These are phyloP conservation scores for Meleagris gallopavo DNA, from an alignment of 2,113 vertebrate genomes.

Conservation along the genomic window DNA sequence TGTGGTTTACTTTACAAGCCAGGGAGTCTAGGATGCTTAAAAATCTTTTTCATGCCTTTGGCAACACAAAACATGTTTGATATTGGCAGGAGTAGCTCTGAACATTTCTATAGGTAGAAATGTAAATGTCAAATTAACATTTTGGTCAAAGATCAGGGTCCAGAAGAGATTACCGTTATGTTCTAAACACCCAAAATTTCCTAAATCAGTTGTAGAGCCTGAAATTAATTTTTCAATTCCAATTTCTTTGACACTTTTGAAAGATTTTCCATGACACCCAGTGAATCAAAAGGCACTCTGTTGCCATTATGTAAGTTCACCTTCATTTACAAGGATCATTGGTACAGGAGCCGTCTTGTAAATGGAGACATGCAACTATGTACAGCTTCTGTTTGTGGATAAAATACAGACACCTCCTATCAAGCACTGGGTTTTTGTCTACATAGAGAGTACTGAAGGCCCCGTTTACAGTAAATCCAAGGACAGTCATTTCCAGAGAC, in stretches of 20 bases:
- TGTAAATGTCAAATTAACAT: neutral
- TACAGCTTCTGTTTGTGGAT: neutral
- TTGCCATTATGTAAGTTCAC: neutral
- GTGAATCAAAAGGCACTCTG: neutral
- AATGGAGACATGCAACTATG: neutral
- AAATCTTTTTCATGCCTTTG: neutral
- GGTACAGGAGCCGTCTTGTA: neutral
- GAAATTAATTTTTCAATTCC: neutral
- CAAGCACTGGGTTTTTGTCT: neutral
- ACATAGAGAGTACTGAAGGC: neutral
- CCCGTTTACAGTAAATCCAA: neutral
- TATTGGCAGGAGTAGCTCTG: neutral
- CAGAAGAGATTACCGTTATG: neutral
- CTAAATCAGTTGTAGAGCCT: neutral
- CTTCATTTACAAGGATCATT: neutral
- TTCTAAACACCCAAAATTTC: neutral
- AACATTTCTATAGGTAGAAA: neutral
- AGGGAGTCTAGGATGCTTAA: neutral
- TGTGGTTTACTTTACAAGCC: neutral
- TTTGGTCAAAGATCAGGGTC: neutral
- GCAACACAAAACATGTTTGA: neutral
- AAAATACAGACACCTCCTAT: neutral
- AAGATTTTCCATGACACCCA: neutral
- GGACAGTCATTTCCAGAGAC: neutral
- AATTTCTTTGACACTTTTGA: neutral